Conservation (phyloP, 2,797 vertebrate genomes). For the Phoeniculus purpureus region DNA sequence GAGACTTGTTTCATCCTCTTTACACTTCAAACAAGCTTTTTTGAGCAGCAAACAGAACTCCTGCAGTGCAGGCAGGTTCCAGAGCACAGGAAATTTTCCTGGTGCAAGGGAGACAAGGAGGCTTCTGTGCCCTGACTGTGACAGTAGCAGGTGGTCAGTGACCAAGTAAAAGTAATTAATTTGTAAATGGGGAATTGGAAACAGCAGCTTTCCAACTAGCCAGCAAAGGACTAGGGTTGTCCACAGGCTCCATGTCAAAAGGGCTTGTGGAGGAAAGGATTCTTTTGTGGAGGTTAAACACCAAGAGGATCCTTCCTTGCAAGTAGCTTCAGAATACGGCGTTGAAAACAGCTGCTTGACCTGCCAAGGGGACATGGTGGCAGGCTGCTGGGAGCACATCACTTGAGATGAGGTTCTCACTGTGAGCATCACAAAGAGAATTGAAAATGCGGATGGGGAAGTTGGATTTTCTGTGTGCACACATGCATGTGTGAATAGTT, state of each 20-base stretch:
- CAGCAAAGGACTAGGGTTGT: background rate
- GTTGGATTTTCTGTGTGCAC: background rate
- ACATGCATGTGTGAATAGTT: fast-evolving
- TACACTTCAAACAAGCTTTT: conserved; percentile 48
- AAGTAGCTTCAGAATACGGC: background rate
- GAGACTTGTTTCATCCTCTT: background rate
- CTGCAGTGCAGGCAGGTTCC: background rate
- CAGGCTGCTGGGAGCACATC: background rate
- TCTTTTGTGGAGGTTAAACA: background rate
- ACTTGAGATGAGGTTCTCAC: fast-evolving
- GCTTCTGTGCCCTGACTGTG: background rate
- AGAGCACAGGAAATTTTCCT: conserved; percentile 8
- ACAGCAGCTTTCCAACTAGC: background rate
- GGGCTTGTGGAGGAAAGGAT: background rate
- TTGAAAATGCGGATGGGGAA: background rate
- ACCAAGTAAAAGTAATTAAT: conserved; percentile 14
- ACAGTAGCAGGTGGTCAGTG: conserved; percentile 12
- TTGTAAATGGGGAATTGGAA: background rate
- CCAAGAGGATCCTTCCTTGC: background rate
- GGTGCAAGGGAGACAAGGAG: background rate
- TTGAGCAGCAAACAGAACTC: conserved; percentile 33
- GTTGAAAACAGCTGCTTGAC: background rate
- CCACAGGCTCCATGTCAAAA: background rate
- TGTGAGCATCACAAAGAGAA: background rate
- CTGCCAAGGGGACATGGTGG: background rate